phyloP scores from a whole-genome alignment of 2,113 vertebrate species.

The Dendrocopos noguchii region DNA sequence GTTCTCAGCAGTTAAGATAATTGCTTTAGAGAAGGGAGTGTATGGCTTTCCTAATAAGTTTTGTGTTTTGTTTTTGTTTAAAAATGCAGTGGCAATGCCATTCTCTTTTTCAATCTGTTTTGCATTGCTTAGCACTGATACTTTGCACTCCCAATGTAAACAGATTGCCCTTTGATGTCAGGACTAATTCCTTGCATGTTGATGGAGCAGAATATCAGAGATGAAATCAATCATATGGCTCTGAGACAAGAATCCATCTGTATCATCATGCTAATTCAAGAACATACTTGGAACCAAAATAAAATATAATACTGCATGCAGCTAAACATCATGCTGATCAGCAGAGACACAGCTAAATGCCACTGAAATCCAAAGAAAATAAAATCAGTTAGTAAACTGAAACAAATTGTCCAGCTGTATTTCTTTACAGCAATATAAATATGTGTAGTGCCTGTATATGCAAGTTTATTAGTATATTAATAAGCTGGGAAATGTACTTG shows the following conservation, averaged over 20 bases:
- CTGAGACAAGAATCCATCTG: slow-evolving; percentile 51
- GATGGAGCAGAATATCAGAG: slow-evolving; percentile 52
- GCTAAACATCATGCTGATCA: slow-evolving; percentile 10
- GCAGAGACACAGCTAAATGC: background rate
- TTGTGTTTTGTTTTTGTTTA: background rate
- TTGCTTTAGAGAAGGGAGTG: background rate
- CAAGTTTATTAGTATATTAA: background rate
- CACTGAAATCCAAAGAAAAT: slow-evolving; percentile 7
- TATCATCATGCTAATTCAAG: slow-evolving; percentile 41
- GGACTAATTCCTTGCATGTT: slow-evolving; percentile 43
- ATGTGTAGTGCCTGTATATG: background rate
- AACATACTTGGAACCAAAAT: slow-evolving; percentile 37
- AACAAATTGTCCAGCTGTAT: background rate
- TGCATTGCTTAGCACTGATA: background rate
- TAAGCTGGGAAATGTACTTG: background rate
- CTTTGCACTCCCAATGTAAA: slow-evolving; percentile 48
- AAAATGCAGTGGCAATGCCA: background rate
- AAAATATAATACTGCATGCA: slow-evolving; percentile 18
- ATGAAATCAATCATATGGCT: slow-evolving; percentile 59
- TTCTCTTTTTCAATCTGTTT: slow-evolving; percentile 39
- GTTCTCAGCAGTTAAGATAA: slow-evolving; percentile 23
- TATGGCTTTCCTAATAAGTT: background rate
- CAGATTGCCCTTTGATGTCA: slow-evolving; percentile 65
- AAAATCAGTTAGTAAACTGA: background rate
- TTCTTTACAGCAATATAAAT: background rate